Conservation (phyloP, 2,113 vertebrate genomes). For the Arvicanthis niloticus region DNA sequence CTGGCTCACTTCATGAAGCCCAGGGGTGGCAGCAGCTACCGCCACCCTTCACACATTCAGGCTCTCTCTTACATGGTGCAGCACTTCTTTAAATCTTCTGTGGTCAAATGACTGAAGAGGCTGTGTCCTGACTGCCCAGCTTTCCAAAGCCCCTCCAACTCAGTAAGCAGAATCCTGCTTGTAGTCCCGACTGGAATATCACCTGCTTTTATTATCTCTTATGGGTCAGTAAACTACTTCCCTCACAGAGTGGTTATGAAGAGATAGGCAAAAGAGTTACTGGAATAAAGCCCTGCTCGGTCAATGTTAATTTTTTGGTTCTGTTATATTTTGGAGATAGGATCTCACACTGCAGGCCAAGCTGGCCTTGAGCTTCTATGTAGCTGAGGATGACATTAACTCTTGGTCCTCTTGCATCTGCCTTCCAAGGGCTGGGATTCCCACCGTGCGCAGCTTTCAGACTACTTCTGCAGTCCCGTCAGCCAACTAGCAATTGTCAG, state of each 20-base stretch:
- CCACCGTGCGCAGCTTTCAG: background rate
- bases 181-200: background rate
- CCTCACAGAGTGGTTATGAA: constrained; percentile 46
- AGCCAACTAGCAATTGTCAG: background rate
- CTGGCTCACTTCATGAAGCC: background rate
- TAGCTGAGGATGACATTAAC: background rate
- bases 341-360: background rate
- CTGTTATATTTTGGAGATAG: background rate
- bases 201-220: constrained; percentile 23
- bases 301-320: constrained; percentile 36
- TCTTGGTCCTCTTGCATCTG: background rate
- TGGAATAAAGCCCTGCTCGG: constrained; percentile 47
- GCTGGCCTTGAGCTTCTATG: background rate
- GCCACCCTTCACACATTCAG: background rate
- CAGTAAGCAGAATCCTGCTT: constrained; percentile 1
- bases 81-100: background rate
- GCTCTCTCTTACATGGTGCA: constrained; percentile 39
- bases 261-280: background rate
- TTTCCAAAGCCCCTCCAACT: background rate
- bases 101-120: background rate
- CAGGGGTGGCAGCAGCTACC: background rate
- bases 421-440: background rate
- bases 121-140: background rate
- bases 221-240: background rate
- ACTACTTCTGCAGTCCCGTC: background rate